Percentiles rank a stretch among this genome's conserved stretches.
Conservation (phyloP, 2,797 vertebrate genomes). For the Bothrops alternatus region DNA sequence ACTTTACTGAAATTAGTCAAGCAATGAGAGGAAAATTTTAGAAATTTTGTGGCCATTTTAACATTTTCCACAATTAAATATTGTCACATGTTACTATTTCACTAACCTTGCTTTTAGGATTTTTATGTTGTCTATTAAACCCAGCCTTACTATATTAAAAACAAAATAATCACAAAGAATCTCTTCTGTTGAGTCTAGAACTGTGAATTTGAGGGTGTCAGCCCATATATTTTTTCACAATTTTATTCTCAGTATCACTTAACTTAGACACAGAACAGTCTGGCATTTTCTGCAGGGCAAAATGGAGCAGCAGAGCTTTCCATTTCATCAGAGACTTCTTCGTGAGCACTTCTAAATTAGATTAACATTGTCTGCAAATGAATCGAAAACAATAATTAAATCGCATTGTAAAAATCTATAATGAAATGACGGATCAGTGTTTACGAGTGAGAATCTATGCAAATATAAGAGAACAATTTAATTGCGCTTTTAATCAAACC, state of each 20-base stretch:
- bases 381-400: conserved; percentile 54
- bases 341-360: conserved; percentile 25
- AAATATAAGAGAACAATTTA: conserved; percentile 44
- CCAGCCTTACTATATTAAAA: rapidly evolving
- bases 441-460: conserved; percentile 35
- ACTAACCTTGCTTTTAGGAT: background rate
- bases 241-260: conserved; percentile 39
- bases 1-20: background rate
- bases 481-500: conserved; percentile 56
- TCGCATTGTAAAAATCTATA: conserved; percentile 22
- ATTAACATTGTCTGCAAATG: conserved; percentile 38
- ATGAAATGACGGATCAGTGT: conserved; percentile 44
- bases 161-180: background rate
- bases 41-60: background rate
- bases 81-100: background rate
- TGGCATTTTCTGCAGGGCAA: conserved; percentile 40
- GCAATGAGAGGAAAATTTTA: background rate
- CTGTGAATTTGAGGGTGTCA: conserved; percentile 27
- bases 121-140: background rate
- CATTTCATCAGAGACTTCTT: background rate
- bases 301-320: background rate
- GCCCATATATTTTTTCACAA: conserved; percentile 24
- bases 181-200: background rate
- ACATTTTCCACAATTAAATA: background rate
- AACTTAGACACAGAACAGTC: conserved; percentile 30